phyloP scores from a whole-genome alignment of 2,797 vertebrate genomes.

The Oreonectes daqikongensis region DNA sequence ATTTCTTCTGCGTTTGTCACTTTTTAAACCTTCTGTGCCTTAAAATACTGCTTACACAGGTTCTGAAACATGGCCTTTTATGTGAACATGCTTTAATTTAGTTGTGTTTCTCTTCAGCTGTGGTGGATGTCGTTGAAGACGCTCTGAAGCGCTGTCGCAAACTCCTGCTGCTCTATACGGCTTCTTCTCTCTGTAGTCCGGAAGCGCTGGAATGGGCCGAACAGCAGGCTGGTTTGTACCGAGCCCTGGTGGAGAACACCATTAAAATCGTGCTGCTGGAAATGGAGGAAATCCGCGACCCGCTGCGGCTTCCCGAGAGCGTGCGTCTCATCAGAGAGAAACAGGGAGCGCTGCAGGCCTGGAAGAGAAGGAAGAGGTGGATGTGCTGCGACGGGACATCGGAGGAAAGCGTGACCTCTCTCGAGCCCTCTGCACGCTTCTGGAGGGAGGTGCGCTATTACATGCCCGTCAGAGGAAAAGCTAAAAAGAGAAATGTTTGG shows the following conservation, averaged over 20 bases:
- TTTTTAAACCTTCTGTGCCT: too few species aligned
- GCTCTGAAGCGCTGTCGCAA: slow-evolving; percentile 85
- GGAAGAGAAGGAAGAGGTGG: slow-evolving; percentile 55
- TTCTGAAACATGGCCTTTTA: too few species aligned
- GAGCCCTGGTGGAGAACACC: slow-evolving; percentile 79
- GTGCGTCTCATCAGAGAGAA: slow-evolving; percentile 84
- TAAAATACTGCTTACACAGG: too few species aligned
- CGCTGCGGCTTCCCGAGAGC: slow-evolving; percentile 81
- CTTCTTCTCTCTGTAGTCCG: slow-evolving; percentile 34
- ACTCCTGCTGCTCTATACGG: slow-evolving; percentile 82
- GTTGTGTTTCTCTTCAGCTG: slow-evolving; percentile 67
- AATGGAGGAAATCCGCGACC: slow-evolving; percentile 83
- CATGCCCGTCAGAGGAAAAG: slow-evolving; percentile 83
- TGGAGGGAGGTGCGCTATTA: slow-evolving; percentile 90
- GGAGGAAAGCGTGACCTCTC: slow-evolving; percentile 10
- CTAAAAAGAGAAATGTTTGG: slow-evolving; percentile 47
- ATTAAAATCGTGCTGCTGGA: slow-evolving; percentile 88
- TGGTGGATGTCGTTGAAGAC: slow-evolving; percentile 79
- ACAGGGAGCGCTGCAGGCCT: slow-evolving; percentile 82
- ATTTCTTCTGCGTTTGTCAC: too few species aligned
- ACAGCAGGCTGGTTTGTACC: slow-evolving; percentile 81
- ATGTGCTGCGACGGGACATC: slow-evolving; percentile 16
- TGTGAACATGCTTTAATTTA: too few species aligned
- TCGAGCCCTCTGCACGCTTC: slow-evolving; percentile 77
- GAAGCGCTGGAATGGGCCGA: slow-evolving; percentile 73